These are phyloP conservation scores for Halocaridina rubra DNA, from an alignment of 2,888 invertebrate species.

Conservation along the genomic window DNA sequence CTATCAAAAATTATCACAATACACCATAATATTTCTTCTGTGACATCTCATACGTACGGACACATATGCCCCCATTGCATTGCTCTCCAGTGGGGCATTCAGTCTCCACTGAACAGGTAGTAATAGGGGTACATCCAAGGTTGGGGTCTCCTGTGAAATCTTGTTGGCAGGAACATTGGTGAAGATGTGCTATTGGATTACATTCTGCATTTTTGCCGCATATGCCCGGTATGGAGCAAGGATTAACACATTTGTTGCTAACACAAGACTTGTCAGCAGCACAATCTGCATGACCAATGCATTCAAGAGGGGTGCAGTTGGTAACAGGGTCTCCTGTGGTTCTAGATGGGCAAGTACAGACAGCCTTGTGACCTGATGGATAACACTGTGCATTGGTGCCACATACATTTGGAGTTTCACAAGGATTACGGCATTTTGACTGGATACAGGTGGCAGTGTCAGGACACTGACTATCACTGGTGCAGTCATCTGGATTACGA, in stretches of 20 bases:
- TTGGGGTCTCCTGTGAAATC: slow-evolving; percentile 84
- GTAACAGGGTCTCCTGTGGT: slow-evolving; percentile 67
- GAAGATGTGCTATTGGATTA: slow-evolving; percentile 79
- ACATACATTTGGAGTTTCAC: slow-evolving; percentile 72
- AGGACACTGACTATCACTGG: slow-evolving; percentile 66
- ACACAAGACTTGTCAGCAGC: slow-evolving; percentile 77
- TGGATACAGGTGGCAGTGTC: slow-evolving; percentile 74
- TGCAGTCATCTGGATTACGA: slow-evolving; percentile 80
- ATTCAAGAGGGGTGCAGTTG: slow-evolving; percentile 81
- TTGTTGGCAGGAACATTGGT: slow-evolving; percentile 79
- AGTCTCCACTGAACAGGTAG: slow-evolving; percentile 83
- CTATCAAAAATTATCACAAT: no score
- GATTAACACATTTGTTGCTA: slow-evolving; percentile 82
- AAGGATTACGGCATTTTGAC: slow-evolving; percentile 81
- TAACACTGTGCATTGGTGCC: slow-evolving; percentile 78
- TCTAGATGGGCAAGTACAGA: slow-evolving; percentile 76
- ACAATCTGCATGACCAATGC: slow-evolving; percentile 80
- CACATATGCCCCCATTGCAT: slow-evolving; percentile 85
- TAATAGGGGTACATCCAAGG: slow-evolving; percentile 84
- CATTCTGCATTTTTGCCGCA: slow-evolving; percentile 83
- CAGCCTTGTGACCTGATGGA: slow-evolving; percentile 79
- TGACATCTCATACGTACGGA: slow-evolving; percentile 75
- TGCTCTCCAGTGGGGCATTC: slow-evolving; percentile 87
- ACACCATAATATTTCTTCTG: no score
- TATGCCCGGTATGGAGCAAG: slow-evolving; percentile 82